Percentiles rank a stretch among this genome's conserved stretches.
phyloP scores from a whole-genome alignment of 2,113 vertebrate genomes.

The Mastomys natalensis region DNA sequence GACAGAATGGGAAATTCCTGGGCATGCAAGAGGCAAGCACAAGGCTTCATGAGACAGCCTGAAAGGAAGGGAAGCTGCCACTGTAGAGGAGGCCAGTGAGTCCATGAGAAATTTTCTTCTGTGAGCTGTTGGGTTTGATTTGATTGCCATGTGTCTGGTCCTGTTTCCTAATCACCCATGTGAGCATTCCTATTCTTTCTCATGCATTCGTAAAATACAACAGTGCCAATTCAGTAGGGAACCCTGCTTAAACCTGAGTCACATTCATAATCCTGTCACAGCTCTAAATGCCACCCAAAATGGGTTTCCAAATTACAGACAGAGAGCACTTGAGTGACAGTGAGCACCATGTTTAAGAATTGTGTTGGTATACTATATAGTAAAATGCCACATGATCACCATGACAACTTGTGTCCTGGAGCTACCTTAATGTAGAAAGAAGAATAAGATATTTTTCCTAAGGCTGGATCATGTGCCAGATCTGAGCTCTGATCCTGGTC shows the following conservation, averaged over 20 bases:
- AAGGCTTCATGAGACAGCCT: background rate
- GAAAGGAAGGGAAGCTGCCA: background rate
- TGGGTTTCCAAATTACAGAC: background rate
- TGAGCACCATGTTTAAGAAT: background rate
- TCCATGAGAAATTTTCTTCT: background rate
- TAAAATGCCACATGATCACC: no score
- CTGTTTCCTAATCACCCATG: rapidly evolving
- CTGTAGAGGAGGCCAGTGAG: background rate
- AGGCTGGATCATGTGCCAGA: background rate
- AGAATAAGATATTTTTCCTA: background rate
- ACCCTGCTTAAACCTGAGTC: background rate
- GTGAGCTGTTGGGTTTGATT: background rate
- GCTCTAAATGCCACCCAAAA: background rate
- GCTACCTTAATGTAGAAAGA: background rate
- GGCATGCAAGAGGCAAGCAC: background rate
- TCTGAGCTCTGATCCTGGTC: background rate
- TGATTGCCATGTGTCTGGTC: background rate
- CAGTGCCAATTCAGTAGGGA: background rate
- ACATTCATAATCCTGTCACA: background rate
- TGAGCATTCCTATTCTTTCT: background rate
- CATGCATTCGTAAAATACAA: background rate
- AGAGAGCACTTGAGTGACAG: background rate
- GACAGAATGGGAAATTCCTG: background rate
- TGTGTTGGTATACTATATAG: background rate
- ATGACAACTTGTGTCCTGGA: background rate